phyloP scores from a whole-genome alignment of 2,888 invertebrate genomes.

The Noctua fimbriata region DNA sequence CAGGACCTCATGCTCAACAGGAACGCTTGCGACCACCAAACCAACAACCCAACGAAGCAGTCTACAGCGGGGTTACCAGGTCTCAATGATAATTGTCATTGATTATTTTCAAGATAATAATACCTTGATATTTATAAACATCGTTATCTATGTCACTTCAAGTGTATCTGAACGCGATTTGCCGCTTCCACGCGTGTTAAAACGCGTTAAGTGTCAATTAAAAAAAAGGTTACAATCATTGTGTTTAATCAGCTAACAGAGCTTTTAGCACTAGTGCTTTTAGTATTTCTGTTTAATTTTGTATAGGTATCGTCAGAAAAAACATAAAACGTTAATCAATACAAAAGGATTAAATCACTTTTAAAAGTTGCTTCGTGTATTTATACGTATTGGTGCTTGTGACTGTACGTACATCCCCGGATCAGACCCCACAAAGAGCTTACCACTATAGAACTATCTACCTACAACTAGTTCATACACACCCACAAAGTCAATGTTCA shows the following conservation, averaged over 20 bases:
- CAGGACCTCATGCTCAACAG: too few relatives aligned
- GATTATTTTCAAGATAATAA: not conserved
- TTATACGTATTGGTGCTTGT: not conserved
- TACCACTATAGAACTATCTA: constrained; percentile 4
- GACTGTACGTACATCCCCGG: not conserved
- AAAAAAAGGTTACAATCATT: not conserved
- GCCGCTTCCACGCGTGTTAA: not conserved
- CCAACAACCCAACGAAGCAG: not conserved
- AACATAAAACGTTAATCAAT: not conserved
- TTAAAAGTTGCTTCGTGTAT: not conserved
- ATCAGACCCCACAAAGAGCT: not conserved
- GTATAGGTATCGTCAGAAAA: not conserved
- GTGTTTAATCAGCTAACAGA: not conserved
- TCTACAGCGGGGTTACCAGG: not conserved
- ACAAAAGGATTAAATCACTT: not conserved
- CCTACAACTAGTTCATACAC: not conserved
- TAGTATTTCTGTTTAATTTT: not conserved
- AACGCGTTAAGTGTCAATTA: not conserved
- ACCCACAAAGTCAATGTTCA: not conserved
- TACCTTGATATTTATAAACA: not conserved
- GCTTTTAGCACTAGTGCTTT: not conserved
- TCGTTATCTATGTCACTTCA: too few relatives aligned
- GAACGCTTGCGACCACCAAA: not conserved
- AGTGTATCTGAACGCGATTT: not conserved
- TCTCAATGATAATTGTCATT: not conserved